Base-by-base conservation (phyloP, 2,888 invertebrate genomes). In the Meteorus colon region DNA sequence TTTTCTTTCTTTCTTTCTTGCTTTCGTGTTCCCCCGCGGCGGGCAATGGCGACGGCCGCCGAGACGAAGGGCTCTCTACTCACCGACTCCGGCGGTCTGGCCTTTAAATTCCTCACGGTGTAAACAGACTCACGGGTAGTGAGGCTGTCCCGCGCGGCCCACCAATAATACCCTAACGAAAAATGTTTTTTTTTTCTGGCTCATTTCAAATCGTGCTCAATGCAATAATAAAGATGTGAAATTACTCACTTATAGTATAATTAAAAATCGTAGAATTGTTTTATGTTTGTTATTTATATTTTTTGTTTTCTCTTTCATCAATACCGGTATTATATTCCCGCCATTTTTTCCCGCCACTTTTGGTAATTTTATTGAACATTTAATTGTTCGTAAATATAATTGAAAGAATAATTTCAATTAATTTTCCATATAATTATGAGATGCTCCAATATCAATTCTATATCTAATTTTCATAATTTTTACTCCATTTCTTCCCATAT, bases 71-170 rank as follows among this genome's bases (percentile, higher is more conserved):
- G 55, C 55, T 55, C 55, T 55, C 55, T 55, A 10, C 73, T 37
- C 74, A 51, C 78, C 74, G 70, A 69, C 74, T 72, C 76, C 72
- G 73, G 72, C 77, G 65, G 73, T 75, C 74, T 66, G 83, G 80
- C 79, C 82, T 83, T 82, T 83, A 83, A 83, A 83, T 81, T 83
- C 82, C 82, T 78, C 31, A 76, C 80, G 80, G 77, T 81, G 81
- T 82, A 81, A 82, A 82, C 81, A 82, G 78, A 78, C 80, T 76
- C 81, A 80, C 79, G 76, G 75, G 55, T 55, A 55, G 55, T 55
- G 55, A 55, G 4, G n/a, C 19, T 10, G 55, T 55, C 19, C 55
- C 55, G 55, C 55, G 19, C 55, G 55, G 55, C 78, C 68, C 72
- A 74, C 51, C 45, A 68, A 27, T 68, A 34, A 41, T 48, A 68